Evolutionary conservation across 2,797 vertebrate species (phyloP).

Genomic region (Caiman crocodilus): DNA sequence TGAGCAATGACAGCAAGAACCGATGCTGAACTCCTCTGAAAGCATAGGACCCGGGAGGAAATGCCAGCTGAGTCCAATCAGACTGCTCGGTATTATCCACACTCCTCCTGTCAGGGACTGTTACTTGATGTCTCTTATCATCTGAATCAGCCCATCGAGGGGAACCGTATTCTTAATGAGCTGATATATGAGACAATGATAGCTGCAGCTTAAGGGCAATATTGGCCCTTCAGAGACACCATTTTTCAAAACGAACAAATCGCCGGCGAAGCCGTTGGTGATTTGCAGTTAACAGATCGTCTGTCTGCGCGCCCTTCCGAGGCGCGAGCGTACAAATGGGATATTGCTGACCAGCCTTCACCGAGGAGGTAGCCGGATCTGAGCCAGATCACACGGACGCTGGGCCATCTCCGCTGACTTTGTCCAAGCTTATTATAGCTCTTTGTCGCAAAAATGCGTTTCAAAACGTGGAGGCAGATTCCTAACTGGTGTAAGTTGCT

Average conservation of each 20-base stretch:
- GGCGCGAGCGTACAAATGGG: not conserved
- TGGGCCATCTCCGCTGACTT: no score
- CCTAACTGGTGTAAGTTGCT: not conserved
- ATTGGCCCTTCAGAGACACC: slow-evolving; percentile 8
- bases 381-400: not conserved
- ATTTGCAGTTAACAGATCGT: not conserved
- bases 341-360: not conserved
- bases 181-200: slow-evolving; percentile 65
- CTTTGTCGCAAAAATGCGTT: not conserved
- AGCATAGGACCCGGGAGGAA: not conserved
- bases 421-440: not conserved
- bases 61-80: slow-evolving; percentile 62
- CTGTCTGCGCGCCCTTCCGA: not conserved
- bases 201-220: slow-evolving; percentile 46
- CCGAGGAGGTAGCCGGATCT: accelerated
- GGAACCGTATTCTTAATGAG: slow-evolving; percentile 50
- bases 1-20: not conserved
- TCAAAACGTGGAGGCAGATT: not conserved
- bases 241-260: slow-evolving; percentile 70
- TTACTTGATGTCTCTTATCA: slow-evolving; percentile 67
- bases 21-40: not conserved
- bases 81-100: not conserved
- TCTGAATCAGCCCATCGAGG: slow-evolving; percentile 20
- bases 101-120: slow-evolving; percentile 46
- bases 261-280: slow-evolving; percentile 40